Evolutionary conservation across 1,140 invertebrate genomes (phyloP).

Genomic region (Maniola jurtina): DNA sequence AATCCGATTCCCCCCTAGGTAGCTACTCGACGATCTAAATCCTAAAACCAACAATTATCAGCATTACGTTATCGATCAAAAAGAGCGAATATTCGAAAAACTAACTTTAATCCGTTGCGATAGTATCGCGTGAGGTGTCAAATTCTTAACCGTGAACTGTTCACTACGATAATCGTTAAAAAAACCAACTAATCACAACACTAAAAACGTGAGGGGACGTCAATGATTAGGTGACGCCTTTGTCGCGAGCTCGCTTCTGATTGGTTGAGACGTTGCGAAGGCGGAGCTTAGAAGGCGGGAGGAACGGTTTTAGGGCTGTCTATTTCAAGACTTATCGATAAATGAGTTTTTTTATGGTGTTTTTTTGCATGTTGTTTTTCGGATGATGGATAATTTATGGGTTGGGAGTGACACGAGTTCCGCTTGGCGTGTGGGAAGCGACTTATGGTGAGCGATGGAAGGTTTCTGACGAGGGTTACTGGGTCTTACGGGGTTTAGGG

Average conservation of each 20-base stretch:
- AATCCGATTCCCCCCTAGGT: conserved; percentile 14
- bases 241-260: conserved; percentile 31
- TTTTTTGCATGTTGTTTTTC: conserved; percentile 55
- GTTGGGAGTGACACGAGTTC: conserved; percentile 61
- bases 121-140: conserved; percentile 66
- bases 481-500: not conserved
- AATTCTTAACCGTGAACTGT: conserved; percentile 49
- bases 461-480: conserved; percentile 30
- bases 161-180: conserved; percentile 53
- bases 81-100: conserved; percentile 4
- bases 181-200: conserved; percentile 67
- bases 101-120: conserved; percentile 22
- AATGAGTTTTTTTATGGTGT: conserved; percentile 59
- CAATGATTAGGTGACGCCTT: conserved; percentile 41
- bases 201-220: conserved; percentile 61
- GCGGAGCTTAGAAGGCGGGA: conserved; percentile 52
- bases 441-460: conserved; percentile 40
- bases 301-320: conserved; percentile 48
- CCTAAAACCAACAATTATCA: not conserved
- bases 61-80: conserved; percentile 35
- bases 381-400: conserved; percentile 67
- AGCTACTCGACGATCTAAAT: not conserved
- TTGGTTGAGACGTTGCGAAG: conserved; percentile 54
- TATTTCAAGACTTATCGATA: conserved; percentile 59
- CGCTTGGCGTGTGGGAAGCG: conserved; percentile 48